Percentiles rank a stretch among this genome's conserved stretches.
phyloP scores from a whole-genome alignment of 2,888 invertebrate genomes.

The Selenia dentaria region DNA sequence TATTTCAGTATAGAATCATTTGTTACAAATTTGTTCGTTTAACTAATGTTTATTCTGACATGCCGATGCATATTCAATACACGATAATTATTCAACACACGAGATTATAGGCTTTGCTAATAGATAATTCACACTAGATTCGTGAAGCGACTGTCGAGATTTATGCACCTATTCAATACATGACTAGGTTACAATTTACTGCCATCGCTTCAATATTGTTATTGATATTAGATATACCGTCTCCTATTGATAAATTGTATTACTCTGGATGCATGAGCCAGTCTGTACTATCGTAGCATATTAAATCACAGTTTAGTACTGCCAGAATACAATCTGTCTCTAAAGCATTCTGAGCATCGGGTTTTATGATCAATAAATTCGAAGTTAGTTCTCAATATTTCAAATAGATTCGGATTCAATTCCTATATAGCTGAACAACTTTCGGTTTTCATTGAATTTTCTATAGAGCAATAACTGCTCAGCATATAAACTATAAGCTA shows the following conservation, averaged over 20 bases:
- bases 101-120: background rate
- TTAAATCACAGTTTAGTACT: conserved; percentile 5
- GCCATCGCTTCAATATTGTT: conserved; percentile 10
- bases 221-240: conserved; percentile 11
- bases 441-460: too few relatives aligned
- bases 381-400: background rate
- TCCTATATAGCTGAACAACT: too few relatives aligned
- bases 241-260: background rate
- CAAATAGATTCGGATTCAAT: too few relatives aligned
- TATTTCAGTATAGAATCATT: too few relatives aligned
- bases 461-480: too few relatives aligned
- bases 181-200: conserved; percentile 13
- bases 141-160: conserved; percentile 8
- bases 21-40: too few relatives aligned
- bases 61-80: too few relatives aligned
- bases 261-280: background rate
- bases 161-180: conserved; percentile 16
- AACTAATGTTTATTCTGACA: too few relatives aligned
- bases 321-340: background rate
- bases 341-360: background rate
- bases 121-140: conserved; percentile 7
- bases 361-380: conserved; percentile 10
- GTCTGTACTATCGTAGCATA: background rate
- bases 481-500: too few relatives aligned
- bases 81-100: too few relatives aligned